Conservation (phyloP, 2,888 invertebrate genomes). For the Lycocerus yunnanus region DNA sequence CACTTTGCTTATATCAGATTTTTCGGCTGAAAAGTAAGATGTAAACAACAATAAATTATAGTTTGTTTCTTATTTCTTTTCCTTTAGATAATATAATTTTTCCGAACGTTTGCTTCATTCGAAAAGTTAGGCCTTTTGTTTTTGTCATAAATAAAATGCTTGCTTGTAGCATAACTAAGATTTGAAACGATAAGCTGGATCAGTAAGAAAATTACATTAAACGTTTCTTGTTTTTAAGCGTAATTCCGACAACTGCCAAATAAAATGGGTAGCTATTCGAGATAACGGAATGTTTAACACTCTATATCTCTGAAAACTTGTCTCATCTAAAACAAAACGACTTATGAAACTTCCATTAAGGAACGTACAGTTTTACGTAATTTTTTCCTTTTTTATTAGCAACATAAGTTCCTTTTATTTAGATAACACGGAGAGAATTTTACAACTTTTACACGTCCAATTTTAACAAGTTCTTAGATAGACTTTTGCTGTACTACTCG, state of each 20-base stretch:
- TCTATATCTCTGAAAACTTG: slow-evolving; percentile 14
- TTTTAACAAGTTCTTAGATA: not conserved
- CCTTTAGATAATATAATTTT: slow-evolving; percentile 8
- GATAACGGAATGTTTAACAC: slow-evolving; percentile 16
- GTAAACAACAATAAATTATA: slow-evolving; percentile 31
- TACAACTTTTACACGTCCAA: not conserved
- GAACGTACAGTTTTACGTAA: slow-evolving; percentile 6
- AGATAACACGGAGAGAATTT: not conserved
- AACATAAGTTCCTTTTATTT: not conserved
- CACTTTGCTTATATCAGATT: slow-evolving; percentile 20
- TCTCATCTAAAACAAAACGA: slow-evolving; percentile 21
- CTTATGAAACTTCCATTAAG: slow-evolving; percentile 18
- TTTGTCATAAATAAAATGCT: slow-evolving; percentile 9
- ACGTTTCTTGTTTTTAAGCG: slow-evolving; percentile 15
- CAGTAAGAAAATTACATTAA: slow-evolving; percentile 17
- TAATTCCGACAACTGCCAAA: slow-evolving; percentile 15
- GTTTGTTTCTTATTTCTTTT: slow-evolving; percentile 5
- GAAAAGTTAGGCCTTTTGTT: slow-evolving; percentile 12
- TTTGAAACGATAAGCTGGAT: slow-evolving; percentile 5
- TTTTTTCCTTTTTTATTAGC: not conserved
- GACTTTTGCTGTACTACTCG: not conserved
- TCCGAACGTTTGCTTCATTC: slow-evolving; percentile 7
- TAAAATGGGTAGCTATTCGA: slow-evolving; percentile 9
- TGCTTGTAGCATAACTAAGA: slow-evolving; percentile 7
- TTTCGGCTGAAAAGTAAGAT: slow-evolving; percentile 17